Evolutionary conservation across 1,140 invertebrate species (phyloP), one percentile per base, ranked within the genome.

Genomic region (Drosophila miranda): DNA sequence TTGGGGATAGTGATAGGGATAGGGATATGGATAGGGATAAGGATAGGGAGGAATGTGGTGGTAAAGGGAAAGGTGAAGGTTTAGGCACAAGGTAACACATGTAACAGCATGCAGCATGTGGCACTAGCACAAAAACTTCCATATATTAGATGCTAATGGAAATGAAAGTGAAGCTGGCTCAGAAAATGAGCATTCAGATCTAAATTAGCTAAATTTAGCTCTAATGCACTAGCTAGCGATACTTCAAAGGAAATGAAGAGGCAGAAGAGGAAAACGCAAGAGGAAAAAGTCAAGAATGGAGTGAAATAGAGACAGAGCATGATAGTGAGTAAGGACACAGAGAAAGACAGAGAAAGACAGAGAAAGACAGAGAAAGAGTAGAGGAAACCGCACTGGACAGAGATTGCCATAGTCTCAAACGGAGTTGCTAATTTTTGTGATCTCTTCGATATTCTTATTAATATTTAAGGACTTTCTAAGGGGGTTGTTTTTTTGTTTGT

Each of bases 41-140:
- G 34, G 1, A 38, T 50, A 7, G 16, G 56, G n/a, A 21, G 46
- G 46, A 52, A 60, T 28, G 14, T 52, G 26, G 38, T 3, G 57
- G 11, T 14, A 41, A 21, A 16, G 48, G 48, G 42, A 13, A 19
- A 55, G 30, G 51, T 42, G 44, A 30, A n/a, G 23, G 23, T 26
- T 26, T 26, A 26, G 23, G 23, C 23, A 26, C 23, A 26, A 4
- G 59, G 21, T 54, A 30, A 23, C 63, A 68, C 66, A 67, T 68
- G 62, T 42, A 68, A 68, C 66, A 11, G 66, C 66, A 68, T 68
- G 66, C 66, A 68, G 43, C 44, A 68, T 68, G 64, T 68, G 64
- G 8, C 43, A 26, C 49, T 64, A 55, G 23, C 43, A 67, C 28
- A 67, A 49, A 51, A 68, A 68, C 44, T 41, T 38, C 34, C 13